phyloP scores from a whole-genome alignment of 2,797 vertebrate genomes.

The Anabas testudineus region DNA sequence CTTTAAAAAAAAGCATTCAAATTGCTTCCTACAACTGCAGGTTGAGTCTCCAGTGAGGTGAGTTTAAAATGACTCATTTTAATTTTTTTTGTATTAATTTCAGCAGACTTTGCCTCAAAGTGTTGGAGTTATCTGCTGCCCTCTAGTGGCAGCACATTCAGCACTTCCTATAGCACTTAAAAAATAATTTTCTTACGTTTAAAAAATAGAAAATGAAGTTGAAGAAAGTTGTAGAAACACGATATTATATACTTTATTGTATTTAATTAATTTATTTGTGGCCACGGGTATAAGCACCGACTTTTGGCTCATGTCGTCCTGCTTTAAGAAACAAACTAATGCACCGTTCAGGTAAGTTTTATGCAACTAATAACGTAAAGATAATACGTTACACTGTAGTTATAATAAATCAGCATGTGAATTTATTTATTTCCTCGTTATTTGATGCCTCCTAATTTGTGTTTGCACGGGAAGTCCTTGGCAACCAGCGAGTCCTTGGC shows the following conservation, averaged over 20 bases:
- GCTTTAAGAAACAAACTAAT: too few species aligned
- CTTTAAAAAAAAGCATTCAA: too few species aligned
- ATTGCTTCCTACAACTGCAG: too few species aligned
- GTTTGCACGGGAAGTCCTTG: constrained; percentile 63
- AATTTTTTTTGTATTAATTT: too few species aligned
- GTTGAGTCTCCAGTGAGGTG: too few species aligned
- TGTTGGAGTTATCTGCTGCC: constrained; percentile 8
- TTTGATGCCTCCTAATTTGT: not conserved
- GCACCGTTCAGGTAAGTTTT: not conserved
- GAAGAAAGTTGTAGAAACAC: not conserved
- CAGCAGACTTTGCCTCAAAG: too few species aligned
- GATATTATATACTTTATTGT: not conserved
- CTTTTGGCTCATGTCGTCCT: too few species aligned
- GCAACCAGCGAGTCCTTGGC: constrained; percentile 60
- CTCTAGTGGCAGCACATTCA: constrained; percentile 8
- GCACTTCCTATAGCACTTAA: too few species aligned
- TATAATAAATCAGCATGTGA: not conserved
- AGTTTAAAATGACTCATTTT: too few species aligned
- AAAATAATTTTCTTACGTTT: too few species aligned
- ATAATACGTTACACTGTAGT: not conserved
- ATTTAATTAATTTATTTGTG: too few species aligned
- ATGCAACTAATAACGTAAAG: not conserved
- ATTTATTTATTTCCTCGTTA: not conserved
- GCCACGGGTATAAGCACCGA: not conserved
- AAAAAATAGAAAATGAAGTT: too few species aligned